A percentile compares a stretch with the other conserved stretches of the same genome.
phyloP scores from a whole-genome alignment of 2,113 vertebrate species.

The Mus pahari region DNA sequence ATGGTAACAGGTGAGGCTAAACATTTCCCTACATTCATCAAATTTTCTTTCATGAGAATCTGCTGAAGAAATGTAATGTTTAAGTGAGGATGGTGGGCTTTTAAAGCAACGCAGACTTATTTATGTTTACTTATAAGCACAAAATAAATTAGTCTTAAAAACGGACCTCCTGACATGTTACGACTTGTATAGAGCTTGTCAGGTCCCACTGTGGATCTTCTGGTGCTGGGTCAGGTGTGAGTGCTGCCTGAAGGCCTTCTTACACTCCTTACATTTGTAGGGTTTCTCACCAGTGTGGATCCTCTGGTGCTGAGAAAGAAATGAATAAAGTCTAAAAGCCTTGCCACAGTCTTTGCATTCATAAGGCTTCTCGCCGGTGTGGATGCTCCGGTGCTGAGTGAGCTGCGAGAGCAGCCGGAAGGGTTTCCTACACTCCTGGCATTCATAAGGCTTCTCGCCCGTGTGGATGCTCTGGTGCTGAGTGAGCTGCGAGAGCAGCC shows the following conservation, averaged over 20 bases:
- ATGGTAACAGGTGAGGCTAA: slow-evolving; percentile 22
- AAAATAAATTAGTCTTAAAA: slow-evolving; percentile 59
- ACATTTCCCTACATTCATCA: slow-evolving; percentile 47
- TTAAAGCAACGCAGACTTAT: slow-evolving; percentile 48
- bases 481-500: slow-evolving; percentile 79
- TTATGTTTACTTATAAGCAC: slow-evolving; percentile 31
- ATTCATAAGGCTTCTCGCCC: slow-evolving; percentile 79
- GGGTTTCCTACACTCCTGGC: slow-evolving; percentile 78
- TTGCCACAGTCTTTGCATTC: slow-evolving; percentile 80
- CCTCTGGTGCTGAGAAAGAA: slow-evolving; percentile 80
- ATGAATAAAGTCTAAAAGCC: slow-evolving; percentile 80
- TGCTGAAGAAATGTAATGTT: slow-evolving; percentile 40
- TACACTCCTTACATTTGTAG: slow-evolving; percentile 82
- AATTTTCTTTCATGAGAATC: slow-evolving; percentile 28
- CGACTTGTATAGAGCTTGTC: slow-evolving; percentile 54
- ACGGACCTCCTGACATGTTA: slow-evolving; percentile 2
- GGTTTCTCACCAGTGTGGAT: slow-evolving; percentile 82
- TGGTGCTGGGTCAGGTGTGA: slow-evolving; percentile 80
- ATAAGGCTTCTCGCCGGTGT: slow-evolving; percentile 80
- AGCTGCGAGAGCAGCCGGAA: slow-evolving; percentile 76
- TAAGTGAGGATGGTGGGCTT: slow-evolving; percentile 2
- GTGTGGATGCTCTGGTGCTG: slow-evolving; percentile 82
- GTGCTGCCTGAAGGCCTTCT: slow-evolving; percentile 81
- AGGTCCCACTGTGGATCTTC: slow-evolving; percentile 81
- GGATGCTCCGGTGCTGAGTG: slow-evolving; percentile 76